A percentile compares a stretch with the other conserved stretches of the same genome.
These are phyloP conservation scores for Nomada fabriciana DNA, from an alignment of 2,888 invertebrate species.

Conservation along the genomic window DNA sequence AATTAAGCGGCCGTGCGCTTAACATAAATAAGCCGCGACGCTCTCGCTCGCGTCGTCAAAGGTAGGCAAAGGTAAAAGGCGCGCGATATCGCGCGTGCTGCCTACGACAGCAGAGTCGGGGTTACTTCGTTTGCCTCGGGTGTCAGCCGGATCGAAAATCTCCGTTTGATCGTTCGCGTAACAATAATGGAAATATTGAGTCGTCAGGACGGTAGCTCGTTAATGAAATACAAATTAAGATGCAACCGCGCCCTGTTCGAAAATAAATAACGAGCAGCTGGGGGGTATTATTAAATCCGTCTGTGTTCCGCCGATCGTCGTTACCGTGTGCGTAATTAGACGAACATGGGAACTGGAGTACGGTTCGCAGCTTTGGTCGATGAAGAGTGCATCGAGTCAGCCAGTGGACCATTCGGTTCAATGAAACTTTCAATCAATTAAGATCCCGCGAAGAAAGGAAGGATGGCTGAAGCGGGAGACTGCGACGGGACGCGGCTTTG, in stretches of 20 bases:
- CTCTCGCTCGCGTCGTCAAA: constrained; percentile 42
- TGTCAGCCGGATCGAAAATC: constrained; percentile 7
- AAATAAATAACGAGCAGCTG: constrained; percentile 30
- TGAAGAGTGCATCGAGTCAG: neutral
- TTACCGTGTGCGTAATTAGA: constrained; percentile 18
- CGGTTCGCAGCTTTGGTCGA: neutral
- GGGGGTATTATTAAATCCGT: constrained; percentile 5
- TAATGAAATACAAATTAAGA: constrained; percentile 57
- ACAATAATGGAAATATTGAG: constrained; percentile 49
- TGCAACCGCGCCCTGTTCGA: neutral
- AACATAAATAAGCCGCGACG: constrained; percentile 62
- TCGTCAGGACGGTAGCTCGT: constrained; percentile 31
- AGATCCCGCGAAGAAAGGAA: constrained; percentile 27
- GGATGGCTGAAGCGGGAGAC: neutral
- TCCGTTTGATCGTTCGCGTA: constrained; percentile 50
- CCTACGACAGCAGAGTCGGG: constrained; percentile 21
- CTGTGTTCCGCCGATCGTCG: neutral
- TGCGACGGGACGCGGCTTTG: constrained; percentile 2
- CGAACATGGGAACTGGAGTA: neutral
- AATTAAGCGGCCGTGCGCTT: constrained; percentile 63
- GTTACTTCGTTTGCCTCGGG: neutral
- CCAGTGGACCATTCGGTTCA: neutral
- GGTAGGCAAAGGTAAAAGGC: constrained; percentile 47
- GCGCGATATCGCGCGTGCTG: constrained; percentile 42
- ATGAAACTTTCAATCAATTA: constrained; percentile 37